Evolutionary conservation across 2,888 invertebrate species (phyloP).

Genomic region (Volucella inanis): DNA sequence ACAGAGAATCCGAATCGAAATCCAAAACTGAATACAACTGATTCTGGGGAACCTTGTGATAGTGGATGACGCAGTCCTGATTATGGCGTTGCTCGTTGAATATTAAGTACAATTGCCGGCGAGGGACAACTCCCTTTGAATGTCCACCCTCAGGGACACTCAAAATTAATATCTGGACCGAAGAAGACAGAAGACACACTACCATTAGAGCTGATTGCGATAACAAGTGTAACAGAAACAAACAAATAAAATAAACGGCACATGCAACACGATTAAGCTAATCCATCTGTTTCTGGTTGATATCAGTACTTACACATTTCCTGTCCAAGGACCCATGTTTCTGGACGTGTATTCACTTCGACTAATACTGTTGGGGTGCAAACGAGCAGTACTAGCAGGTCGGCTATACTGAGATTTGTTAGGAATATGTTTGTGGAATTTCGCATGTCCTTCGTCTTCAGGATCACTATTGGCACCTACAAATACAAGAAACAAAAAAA

Average conservation of each 20-base stretch:
- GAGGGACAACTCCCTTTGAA: conserved; percentile 45
- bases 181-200: conserved; percentile 30
- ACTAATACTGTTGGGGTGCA: conserved; percentile 97
- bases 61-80: conserved; percentile 50
- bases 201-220: conserved; percentile 53
- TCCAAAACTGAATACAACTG: too few relatives aligned
- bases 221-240: conserved; percentile 28
- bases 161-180: conserved; percentile 30
- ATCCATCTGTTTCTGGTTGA: conserved; percentile 8
- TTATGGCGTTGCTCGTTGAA: conserved; percentile 52
- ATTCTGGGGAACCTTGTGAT: conserved; percentile 41
- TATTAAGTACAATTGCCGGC: conserved; percentile 44
- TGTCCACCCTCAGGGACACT: neutral
- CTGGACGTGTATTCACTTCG: conserved; percentile 95
- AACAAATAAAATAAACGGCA: conserved; percentile 7
- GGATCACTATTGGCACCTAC: conserved; percentile 92
- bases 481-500: conserved; percentile 1
- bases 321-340: conserved; percentile 96
- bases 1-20: neutral
- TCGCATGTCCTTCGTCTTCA: conserved; percentile 96
- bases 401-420: conserved; percentile 96
- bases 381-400: conserved; percentile 94
- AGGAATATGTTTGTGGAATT: conserved; percentile 97
- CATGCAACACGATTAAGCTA: conserved; percentile 24
- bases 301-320: conserved; percentile 93